Conservation (phyloP, 2,888 invertebrate genomes). For the Heliconius hortense region DNA sequence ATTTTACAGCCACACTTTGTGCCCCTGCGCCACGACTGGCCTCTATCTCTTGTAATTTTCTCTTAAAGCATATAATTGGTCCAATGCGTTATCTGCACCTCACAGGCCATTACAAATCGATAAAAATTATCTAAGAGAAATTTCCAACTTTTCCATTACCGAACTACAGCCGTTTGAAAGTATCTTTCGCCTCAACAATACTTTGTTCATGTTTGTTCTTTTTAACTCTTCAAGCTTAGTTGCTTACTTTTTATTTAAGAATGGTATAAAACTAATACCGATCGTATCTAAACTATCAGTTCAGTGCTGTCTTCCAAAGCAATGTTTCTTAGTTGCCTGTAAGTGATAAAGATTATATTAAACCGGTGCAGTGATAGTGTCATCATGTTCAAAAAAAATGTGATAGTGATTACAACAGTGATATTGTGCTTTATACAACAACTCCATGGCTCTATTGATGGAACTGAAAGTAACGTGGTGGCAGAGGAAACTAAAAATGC, state of each 20-base stretch:
- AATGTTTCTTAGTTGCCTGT: constrained; percentile 52
- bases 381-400: constrained; percentile 63
- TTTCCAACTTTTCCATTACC: constrained; percentile 49
- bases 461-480: constrained; percentile 56
- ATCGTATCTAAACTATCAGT: constrained; percentile 60
- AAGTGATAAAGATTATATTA: constrained; percentile 32
- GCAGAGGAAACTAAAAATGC: constrained; percentile 43
- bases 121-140: constrained; percentile 44
- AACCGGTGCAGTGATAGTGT: constrained; percentile 53
- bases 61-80: background rate
- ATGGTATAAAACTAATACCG: constrained; percentile 71
- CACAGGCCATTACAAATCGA: constrained; percentile 39
- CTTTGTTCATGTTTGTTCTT: constrained; percentile 55
- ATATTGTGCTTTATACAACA: constrained; percentile 51
- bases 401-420: constrained; percentile 52
- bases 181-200: constrained; percentile 59
- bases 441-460: constrained; percentile 53
- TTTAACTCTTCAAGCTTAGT: constrained; percentile 57
- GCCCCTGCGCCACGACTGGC: too few relatives aligned
- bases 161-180: constrained; percentile 55
- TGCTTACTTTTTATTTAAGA: constrained; percentile 55
- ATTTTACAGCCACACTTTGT: too few relatives aligned
- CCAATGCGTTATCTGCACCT: constrained; percentile 1
- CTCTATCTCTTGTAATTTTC: background rate
- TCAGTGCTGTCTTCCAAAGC: constrained; percentile 53